Conservation (phyloP, 1,140 invertebrate species). For the Sesamia nonagrioides region DNA sequence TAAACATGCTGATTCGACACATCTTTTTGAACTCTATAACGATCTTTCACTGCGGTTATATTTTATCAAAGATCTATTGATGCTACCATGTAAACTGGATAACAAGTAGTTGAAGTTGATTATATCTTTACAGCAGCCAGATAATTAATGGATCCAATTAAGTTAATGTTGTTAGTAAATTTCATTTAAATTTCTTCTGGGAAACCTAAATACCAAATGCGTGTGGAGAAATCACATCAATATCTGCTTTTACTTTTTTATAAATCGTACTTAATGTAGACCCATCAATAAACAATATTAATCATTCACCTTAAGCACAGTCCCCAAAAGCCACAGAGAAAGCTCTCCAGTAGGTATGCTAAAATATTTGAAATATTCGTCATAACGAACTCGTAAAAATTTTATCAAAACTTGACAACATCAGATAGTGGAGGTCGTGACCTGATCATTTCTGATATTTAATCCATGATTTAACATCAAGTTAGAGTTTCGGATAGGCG, state of each 20-base stretch:
- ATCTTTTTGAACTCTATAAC: conserved; percentile 41
- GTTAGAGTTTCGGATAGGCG: conserved; percentile 9
- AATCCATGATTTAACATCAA: conserved; percentile 36
- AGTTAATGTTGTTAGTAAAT: conserved; percentile 32
- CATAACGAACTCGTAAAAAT: conserved; percentile 51
- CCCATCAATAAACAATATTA: neutral
- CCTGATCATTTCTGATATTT: conserved; percentile 55
- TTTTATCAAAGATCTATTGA: conserved; percentile 24
- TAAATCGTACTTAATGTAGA: neutral
- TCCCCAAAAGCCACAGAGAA: neutral
- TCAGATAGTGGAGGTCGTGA: conserved; percentile 59
- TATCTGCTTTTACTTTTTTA: conserved; percentile 36
- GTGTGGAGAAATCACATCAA: neutral
- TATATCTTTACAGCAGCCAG: conserved; percentile 15
- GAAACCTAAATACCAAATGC: conserved; percentile 21
- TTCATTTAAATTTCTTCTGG: conserved; percentile 18
- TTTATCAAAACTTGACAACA: conserved; percentile 56
- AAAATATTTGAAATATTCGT: conserved; percentile 1
- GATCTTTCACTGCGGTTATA: conserved; percentile 1
- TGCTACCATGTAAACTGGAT: conserved; percentile 16
- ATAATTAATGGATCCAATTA: conserved; percentile 32
- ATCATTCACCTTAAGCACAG: neutral
- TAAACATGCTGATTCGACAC: conserved; percentile 32
- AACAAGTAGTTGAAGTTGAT: conserved; percentile 10
- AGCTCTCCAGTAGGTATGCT: neutral